Conservation (phyloP, 2,113 vertebrate genomes). For the Dasyprocta punctata region DNA sequence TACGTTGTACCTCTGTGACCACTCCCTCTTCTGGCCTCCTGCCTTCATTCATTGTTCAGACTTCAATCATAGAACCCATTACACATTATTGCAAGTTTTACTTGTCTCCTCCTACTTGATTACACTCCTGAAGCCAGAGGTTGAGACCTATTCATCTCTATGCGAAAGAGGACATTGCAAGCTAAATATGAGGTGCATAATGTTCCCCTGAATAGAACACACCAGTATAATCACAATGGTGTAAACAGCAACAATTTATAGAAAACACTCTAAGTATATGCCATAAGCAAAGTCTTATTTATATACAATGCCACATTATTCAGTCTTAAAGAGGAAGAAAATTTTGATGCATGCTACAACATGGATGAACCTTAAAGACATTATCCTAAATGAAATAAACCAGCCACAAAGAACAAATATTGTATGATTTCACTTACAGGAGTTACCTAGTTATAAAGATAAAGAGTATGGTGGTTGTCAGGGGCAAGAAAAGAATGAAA, state of each 20-base stretch:
- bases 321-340: background rate
- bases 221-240: background rate
- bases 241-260: background rate
- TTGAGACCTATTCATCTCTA: background rate
- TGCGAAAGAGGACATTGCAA: background rate
- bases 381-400: background rate
- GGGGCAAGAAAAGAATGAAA: fast-evolving
- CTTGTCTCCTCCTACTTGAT: background rate
- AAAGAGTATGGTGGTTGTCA: background rate
- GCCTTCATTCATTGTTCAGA: background rate
- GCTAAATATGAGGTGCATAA: background rate
- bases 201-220: background rate
- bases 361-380: background rate
- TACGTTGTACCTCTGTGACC: too few relatives aligned
- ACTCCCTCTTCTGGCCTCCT: background rate
- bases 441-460: background rate
- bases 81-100: background rate
- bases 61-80: background rate
- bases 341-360: background rate
- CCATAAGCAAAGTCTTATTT: background rate
- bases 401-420: background rate
- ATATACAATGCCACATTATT: background rate
- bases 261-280: background rate
- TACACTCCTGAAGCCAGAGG: background rate
- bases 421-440: background rate